These are phyloP conservation scores for Pygathrix nemaeus DNA, from an alignment of 2,113 vertebrate genomes.

Conservation along the genomic window DNA sequence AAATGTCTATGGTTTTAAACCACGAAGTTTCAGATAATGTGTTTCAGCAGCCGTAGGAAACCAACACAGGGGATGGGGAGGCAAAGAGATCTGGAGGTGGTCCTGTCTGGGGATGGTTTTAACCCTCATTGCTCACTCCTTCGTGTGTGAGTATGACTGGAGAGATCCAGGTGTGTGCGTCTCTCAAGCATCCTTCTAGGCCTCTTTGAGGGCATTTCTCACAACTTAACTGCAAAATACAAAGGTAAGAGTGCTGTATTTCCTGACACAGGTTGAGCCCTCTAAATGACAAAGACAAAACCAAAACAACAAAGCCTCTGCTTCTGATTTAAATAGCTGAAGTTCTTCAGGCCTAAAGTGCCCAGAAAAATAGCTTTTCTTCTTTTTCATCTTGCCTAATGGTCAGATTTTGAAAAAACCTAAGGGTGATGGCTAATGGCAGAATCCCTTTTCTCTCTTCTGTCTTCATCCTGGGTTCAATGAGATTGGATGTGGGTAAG, in stretches of 20 bases:
- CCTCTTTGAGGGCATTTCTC: not conserved
- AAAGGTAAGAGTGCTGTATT: not conserved
- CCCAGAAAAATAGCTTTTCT: not conserved
- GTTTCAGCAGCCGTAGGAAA: not conserved
- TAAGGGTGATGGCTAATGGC: not conserved
- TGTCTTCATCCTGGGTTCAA: not conserved
- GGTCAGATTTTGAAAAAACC: not conserved
- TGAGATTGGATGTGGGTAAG: not conserved
- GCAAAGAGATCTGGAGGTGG: not conserved
- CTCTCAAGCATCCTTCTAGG: not conserved
- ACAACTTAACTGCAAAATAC: not conserved
- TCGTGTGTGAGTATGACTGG: accelerated
- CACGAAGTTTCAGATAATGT: not conserved
- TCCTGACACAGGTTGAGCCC: not conserved
- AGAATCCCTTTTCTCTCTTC: not conserved
- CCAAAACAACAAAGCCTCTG: not conserved
- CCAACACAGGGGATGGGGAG: accelerated
- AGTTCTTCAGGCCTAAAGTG: not conserved
- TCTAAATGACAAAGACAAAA: not conserved
- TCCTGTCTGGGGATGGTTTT: not conserved
- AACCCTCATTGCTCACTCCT: not conserved
- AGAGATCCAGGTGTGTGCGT: accelerated
- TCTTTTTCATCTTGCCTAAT: not conserved
- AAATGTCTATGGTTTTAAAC: not conserved
- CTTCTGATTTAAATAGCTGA: not conserved